A percentile compares a stretch with the other conserved stretches of the same genome.
phyloP scores from a whole-genome alignment of 2,888 invertebrate genomes.

The Auanema freiburgensis region DNA sequence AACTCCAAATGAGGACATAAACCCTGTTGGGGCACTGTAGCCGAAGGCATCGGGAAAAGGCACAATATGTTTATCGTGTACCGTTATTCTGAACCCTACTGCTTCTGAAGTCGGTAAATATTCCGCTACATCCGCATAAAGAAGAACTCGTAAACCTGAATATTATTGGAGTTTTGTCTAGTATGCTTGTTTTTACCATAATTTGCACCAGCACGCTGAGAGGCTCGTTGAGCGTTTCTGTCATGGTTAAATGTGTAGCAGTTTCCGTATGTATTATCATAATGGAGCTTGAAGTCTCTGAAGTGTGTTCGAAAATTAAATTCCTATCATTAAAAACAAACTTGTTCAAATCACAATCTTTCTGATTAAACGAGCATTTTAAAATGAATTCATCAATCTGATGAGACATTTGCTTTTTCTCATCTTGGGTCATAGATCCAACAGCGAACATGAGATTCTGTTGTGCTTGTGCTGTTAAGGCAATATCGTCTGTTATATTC shows the following conservation, averaged over 20 bases:
- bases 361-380: conserved; percentile 64
- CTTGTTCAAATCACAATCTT: conserved; percentile 61
- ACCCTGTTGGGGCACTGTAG: conserved; percentile 63
- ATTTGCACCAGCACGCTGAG: conserved; percentile 63
- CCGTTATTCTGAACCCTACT: conserved; percentile 61
- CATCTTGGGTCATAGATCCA: conserved; percentile 50
- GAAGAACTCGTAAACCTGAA: conserved; percentile 57
- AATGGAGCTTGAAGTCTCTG: conserved; percentile 60
- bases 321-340: conserved; percentile 20
- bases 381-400: conserved; percentile 59
- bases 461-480: conserved; percentile 58
- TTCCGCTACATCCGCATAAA: conserved; percentile 61
- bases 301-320: conserved; percentile 3
- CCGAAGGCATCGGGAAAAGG: conserved; percentile 64
- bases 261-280: conserved; percentile 63
- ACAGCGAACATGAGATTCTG: conserved; percentile 64
- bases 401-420: conserved; percentile 55
- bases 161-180: neutral
- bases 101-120: conserved; percentile 63
- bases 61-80: conserved; percentile 63
- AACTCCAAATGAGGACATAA: conserved; percentile 62
- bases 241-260: conserved; percentile 63
- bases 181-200: no score
- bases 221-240: conserved; percentile 51
- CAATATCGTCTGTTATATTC: conserved; percentile 63